phyloP scores from a whole-genome alignment of 2,113 vertebrate genomes.

The Cynopterus brachyotis region DNA sequence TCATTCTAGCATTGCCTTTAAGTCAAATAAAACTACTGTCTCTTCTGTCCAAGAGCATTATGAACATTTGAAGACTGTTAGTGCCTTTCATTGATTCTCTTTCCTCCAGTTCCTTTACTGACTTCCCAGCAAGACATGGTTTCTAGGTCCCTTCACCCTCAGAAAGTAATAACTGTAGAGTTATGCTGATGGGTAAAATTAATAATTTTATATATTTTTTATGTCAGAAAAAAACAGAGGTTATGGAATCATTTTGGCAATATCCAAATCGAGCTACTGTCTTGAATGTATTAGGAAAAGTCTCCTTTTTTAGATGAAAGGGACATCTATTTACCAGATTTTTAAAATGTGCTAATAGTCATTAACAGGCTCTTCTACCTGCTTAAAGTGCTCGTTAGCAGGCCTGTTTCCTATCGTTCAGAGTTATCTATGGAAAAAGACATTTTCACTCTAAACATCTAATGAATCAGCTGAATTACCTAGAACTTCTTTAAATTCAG shows the following conservation, averaged over 20 bases:
- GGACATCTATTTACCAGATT: background rate
- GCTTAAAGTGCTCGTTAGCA: background rate
- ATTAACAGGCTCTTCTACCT: background rate
- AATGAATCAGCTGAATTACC: background rate
- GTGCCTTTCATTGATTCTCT: background rate
- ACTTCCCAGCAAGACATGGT: background rate
- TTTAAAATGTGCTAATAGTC: background rate
- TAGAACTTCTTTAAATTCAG: constrained; percentile 1
- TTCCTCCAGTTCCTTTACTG: background rate
- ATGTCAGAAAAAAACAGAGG: background rate
- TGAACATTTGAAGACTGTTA: background rate
- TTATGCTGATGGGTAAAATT: background rate
- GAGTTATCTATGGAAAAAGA: background rate
- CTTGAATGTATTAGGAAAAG: background rate
- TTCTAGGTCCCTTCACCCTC: background rate
- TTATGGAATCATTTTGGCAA: background rate
- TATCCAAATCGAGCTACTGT: background rate
- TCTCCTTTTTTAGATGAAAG: background rate
- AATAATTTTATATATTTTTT: background rate
- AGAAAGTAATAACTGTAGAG: background rate
- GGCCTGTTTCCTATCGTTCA: background rate
- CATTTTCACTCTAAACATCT: background rate
- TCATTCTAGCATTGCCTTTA: background rate
- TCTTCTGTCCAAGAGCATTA: background rate
- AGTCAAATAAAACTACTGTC: background rate